Evolutionary conservation across 2,888 invertebrate genomes (phyloP).

Genomic region (Drosophila flavopinicola): DNA sequence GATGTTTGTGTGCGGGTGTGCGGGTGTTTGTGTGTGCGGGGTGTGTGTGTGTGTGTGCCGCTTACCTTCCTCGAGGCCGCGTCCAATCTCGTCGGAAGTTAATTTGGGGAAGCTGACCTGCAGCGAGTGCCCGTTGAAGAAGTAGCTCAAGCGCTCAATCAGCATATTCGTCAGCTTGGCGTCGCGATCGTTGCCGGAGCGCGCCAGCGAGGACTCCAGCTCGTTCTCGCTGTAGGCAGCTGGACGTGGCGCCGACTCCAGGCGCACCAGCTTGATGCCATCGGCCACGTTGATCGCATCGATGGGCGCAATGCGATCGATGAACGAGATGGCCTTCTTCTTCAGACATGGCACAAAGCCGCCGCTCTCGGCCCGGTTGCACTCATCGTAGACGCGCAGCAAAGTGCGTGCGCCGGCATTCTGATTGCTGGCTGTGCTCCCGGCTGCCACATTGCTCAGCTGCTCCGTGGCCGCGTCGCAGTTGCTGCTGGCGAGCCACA

Average conservation of each 20-base stretch:
- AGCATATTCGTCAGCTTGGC: conserved; percentile 88
- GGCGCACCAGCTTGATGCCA: conserved; percentile 88
- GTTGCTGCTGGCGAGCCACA: conserved; percentile 53
- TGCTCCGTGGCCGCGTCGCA: conserved; percentile 79
- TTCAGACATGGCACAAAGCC: conserved; percentile 91
- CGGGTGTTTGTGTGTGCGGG: conserved; percentile 18
- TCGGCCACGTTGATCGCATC: conserved; percentile 88
- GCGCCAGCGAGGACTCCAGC: conserved; percentile 88
- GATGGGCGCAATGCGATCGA: conserved; percentile 90
- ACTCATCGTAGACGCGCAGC: conserved; percentile 91
- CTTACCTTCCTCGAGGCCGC: conserved; percentile 91
- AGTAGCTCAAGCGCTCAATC: conserved; percentile 89
- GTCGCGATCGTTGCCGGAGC: conserved; percentile 88
- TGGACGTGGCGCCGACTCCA: conserved; percentile 83
- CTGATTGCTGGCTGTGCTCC: conserved; percentile 69
- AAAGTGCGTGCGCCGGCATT: conserved; percentile 88
- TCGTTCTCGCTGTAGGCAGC: conserved; percentile 87
- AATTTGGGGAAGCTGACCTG: conserved; percentile 91
- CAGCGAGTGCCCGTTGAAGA: conserved; percentile 90
- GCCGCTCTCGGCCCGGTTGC: conserved; percentile 88
- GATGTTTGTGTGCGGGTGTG: neutral
- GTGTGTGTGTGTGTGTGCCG: conserved; percentile 4
- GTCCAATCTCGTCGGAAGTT: conserved; percentile 88
- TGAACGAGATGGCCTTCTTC: conserved; percentile 91
- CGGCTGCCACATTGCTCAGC: conserved; percentile 55